Conservation (phyloP, 1,140 invertebrate species). For the Druon quercuslanigerum region DNA sequence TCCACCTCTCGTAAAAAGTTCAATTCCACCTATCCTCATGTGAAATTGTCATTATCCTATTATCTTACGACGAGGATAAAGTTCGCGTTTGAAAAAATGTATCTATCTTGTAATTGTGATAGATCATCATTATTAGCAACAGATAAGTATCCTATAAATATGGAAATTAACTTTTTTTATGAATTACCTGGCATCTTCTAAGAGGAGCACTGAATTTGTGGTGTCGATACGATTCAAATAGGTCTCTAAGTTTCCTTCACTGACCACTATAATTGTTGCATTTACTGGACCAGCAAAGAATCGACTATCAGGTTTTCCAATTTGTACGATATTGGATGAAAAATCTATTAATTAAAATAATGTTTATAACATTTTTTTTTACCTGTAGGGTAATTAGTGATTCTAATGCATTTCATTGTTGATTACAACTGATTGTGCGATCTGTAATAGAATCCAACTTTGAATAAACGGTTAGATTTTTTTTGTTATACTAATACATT, state of each 20-base stretch:
- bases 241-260: conserved; percentile 63
- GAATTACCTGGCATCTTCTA: conserved; percentile 66
- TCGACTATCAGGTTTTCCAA: conserved; percentile 60
- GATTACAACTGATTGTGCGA: not conserved
- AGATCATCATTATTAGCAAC: no score
- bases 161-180: not conserved
- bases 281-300: conserved; percentile 59
- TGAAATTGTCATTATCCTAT: conserved; percentile 2
- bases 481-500: conserved; percentile 19
- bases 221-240: conserved; percentile 58
- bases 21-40: not conserved
- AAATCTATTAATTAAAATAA: conserved; percentile 51
- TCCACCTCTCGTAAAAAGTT: not conserved
- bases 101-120: no score
- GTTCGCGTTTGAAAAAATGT: not conserved
- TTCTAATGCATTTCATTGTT: not conserved
- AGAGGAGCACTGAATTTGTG: conserved; percentile 59
- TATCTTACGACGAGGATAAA: not conserved
- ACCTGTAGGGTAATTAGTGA: not conserved
- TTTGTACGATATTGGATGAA: conserved; percentile 62
- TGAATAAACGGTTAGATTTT: not conserved
- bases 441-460: conserved; percentile 4
- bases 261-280: conserved; percentile 62
- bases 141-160: no score
- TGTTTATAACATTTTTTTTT: no score